phyloP scores from a whole-genome alignment of 2,888 invertebrate species.

The Brenthis daphne region DNA sequence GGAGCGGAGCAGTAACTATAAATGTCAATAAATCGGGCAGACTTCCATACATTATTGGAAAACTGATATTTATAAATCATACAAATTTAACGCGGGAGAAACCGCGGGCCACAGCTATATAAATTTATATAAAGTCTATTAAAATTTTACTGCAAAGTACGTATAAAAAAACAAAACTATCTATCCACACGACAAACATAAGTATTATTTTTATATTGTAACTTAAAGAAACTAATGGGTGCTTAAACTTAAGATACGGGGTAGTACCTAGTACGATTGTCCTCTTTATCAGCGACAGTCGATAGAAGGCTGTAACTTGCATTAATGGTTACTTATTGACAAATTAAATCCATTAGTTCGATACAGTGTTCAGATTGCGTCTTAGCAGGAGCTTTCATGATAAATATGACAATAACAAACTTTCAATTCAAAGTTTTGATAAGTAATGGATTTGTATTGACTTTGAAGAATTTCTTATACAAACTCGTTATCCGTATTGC shows the following conservation, averaged over 20 bases:
- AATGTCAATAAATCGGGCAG: no score
- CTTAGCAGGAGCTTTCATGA: constrained; percentile 22
- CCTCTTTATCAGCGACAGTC: background rate
- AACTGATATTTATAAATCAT: no score
- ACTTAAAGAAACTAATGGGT: background rate
- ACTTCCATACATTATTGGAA: no score
- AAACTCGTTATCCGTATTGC: background rate
- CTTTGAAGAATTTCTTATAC: background rate
- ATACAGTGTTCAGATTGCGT: constrained; percentile 40
- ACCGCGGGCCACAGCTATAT: no score
- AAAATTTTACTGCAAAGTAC: no score
- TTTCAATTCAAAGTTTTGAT: constrained; percentile 1
- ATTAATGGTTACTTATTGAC: constrained; percentile 61
- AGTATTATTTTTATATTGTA: background rate
- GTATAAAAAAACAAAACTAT: no score
- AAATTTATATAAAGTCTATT: no score
- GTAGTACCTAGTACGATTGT: background rate
- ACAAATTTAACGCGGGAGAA: no score
- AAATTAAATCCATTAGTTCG: constrained; percentile 65
- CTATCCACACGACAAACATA: background rate
- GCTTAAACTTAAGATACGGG: background rate
- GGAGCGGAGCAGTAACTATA: no score
- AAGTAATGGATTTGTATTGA: constrained; percentile 6
- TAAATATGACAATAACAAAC: constrained; percentile 17
- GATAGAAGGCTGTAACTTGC: constrained; percentile 5